Conservation (phyloP, 1,140 invertebrate species). For the Phocides pigmalion region DNA sequence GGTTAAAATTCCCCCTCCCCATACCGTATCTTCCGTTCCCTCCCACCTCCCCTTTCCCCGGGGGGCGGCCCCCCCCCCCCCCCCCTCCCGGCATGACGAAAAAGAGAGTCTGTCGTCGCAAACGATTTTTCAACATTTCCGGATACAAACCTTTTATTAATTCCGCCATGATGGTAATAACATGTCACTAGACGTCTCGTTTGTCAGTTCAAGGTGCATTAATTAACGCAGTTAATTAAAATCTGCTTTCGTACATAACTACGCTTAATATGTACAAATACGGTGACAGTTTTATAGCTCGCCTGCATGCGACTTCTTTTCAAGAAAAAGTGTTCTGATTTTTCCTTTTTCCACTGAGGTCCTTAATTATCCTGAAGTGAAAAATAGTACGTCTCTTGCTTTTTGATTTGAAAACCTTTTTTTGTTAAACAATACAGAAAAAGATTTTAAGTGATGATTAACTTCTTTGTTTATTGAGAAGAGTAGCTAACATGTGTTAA, state of each 20-base stretch:
- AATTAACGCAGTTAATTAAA: constrained; percentile 18
- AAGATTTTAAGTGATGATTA: too few relatives aligned
- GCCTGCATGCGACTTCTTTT: neutral
- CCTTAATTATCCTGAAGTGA: neutral
- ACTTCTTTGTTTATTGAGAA: too few relatives aligned
- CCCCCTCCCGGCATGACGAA: too few relatives aligned
- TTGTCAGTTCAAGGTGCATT: constrained; percentile 11
- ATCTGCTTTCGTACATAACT: neutral
- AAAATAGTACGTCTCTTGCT: neutral
- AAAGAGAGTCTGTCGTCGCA: neutral
- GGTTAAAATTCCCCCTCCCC: too few relatives aligned
- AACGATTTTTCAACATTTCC: neutral
- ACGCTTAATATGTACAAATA: neutral
- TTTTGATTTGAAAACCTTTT: too few relatives aligned
- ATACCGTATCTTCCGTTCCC: too few relatives aligned
- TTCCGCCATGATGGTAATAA: neutral
- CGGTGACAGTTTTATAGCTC: constrained; percentile 5
- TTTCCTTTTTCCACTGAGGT: neutral
- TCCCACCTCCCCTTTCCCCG: too few relatives aligned
- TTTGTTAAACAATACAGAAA: too few relatives aligned
- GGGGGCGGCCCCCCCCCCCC: too few relatives aligned
- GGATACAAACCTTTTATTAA: neutral
- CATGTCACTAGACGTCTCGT: neutral
- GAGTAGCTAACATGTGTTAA: too few relatives aligned
- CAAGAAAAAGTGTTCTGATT: neutral